These are phyloP conservation scores for Rhynchotus rufescens DNA, from an alignment of 2,797 vertebrate species.

Conservation along the genomic window DNA sequence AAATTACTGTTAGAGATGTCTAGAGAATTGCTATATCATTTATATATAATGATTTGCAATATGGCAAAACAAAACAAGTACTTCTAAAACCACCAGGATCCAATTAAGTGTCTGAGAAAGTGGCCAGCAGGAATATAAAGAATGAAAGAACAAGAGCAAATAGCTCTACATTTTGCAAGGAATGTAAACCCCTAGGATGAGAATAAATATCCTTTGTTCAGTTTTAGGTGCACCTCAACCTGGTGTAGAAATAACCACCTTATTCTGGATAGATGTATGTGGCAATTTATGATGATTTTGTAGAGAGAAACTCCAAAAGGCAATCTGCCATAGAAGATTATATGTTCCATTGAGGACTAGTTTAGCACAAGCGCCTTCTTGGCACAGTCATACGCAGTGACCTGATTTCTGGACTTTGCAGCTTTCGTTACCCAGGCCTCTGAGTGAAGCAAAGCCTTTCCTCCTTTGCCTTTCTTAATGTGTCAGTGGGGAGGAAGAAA, in stretches of 20 bases:
- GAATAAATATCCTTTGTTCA: not conserved
- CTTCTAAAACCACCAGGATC: constrained; percentile 13
- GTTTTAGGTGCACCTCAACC: not conserved
- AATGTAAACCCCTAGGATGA: not conserved
- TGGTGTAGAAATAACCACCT: fast-evolving
- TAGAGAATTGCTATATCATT: constrained; percentile 16
- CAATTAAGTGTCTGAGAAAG: constrained; percentile 1
- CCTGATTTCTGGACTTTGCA: not conserved
- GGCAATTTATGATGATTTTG: not conserved
- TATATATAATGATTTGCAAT: not conserved
- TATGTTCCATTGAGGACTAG: not conserved
- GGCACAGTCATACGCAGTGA: not conserved
- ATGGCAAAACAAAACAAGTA: constrained; percentile 31
- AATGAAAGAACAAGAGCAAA: not conserved
- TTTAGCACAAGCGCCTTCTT: not conserved
- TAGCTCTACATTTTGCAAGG: not conserved
- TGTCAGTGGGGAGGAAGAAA: not conserved
- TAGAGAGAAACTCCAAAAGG: not conserved
- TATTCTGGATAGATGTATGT: not conserved
- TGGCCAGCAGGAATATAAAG: not conserved
- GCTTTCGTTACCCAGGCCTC: not conserved
- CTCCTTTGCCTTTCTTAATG: not conserved
- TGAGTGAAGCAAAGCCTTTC: not conserved
- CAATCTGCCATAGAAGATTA: not conserved
- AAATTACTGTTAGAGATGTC: constrained; percentile 1